Evolutionary conservation across 2,113 vertebrate genomes (phyloP).

Genomic region (Coracopsis vasa): DNA sequence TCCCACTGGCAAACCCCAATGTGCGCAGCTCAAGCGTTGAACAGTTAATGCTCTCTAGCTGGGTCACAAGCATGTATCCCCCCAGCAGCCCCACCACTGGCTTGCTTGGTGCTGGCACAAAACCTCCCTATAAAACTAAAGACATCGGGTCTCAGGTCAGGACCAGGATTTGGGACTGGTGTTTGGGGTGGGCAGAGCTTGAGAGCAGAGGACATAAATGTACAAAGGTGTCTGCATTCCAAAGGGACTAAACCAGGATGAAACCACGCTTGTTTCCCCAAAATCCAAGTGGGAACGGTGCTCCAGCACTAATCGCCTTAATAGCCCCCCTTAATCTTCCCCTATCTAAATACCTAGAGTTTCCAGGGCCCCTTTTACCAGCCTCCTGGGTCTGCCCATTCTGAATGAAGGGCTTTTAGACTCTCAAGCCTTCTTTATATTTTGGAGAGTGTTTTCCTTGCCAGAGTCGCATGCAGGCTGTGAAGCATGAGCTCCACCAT

Average conservation of each 20-base stretch:
- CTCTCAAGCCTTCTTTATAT: neutral
- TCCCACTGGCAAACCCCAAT: constrained; percentile 18
- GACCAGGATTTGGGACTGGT: neutral
- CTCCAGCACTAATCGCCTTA: neutral
- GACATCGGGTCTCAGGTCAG: fast-evolving
- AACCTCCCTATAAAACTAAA: neutral
- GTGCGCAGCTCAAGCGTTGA: constrained; percentile 12
- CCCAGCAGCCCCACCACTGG: neutral
- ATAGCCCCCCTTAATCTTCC: neutral
- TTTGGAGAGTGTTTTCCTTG: neutral
- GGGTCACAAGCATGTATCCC: neutral
- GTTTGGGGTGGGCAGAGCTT: neutral
- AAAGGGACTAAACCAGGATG: neutral
- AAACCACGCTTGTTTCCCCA: neutral
- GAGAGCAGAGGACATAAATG: neutral
- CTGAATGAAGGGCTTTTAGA: constrained; percentile 9
- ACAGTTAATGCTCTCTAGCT: neutral
- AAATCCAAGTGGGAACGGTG: neutral
- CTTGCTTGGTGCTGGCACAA: neutral
- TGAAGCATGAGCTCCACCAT: neutral
- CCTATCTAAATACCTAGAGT: neutral
- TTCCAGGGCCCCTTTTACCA: neutral
- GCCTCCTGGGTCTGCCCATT: neutral
- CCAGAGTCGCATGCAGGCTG: neutral
- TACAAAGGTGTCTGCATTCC: fast-evolving